These are phyloP conservation scores for Scaptomyza hsui DNA, from an alignment of 1,140 invertebrate species.

Conservation along the genomic window DNA sequence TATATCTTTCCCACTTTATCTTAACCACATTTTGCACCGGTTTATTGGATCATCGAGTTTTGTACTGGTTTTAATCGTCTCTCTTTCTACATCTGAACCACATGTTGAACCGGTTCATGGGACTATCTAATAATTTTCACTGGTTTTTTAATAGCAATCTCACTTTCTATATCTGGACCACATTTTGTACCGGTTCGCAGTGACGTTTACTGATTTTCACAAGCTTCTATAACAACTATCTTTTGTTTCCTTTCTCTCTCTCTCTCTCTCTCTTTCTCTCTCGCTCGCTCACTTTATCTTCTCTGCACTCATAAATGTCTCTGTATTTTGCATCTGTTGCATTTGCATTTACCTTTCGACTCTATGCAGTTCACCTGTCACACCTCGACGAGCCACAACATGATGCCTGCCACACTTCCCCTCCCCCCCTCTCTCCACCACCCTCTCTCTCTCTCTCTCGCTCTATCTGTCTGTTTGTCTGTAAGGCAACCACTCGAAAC, in stretches of 20 bases:
- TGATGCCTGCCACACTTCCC: neutral
- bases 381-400: conserved; percentile 9
- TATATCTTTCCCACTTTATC: no score
- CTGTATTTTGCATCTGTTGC: conserved; percentile 20
- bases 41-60: no score
- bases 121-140: no score
- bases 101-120: neutral
- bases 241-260: no score
- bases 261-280: neutral
- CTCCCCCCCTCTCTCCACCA: neutral
- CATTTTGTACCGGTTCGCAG: neutral
- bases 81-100: no score
- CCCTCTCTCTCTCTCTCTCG: neutral
- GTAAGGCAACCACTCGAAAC: conserved; percentile 19
- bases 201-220: no score
- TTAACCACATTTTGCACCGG: no score
- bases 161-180: no score
- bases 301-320: conserved; percentile 30
- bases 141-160: no score
- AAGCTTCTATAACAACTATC: no score
- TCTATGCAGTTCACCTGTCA: conserved; percentile 29
- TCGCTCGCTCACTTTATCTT: neutral
- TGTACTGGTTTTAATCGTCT: no score
- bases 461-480: neutral
- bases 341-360: conserved; percentile 7